Evolutionary conservation across 2,113 vertebrate genomes (phyloP).

Genomic region (Reinhardtius hippoglossoides): DNA sequence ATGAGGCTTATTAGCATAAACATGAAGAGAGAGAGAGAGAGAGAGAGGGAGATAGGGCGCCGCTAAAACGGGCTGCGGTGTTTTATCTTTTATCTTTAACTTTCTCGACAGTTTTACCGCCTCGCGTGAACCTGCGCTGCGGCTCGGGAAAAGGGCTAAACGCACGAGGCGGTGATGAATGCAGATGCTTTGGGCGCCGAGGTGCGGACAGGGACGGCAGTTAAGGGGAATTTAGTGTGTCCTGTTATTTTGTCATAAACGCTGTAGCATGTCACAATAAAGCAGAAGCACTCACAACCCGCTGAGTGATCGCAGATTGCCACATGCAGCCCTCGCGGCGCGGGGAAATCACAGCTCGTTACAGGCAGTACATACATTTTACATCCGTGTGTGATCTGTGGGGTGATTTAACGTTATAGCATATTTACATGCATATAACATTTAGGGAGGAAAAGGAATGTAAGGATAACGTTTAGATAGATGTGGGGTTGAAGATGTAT

Average conservation of each 20-base stretch:
- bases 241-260: slow-evolving; percentile 55
- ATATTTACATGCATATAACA: no score
- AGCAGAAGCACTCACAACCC: slow-evolving; percentile 25
- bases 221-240: slow-evolving; percentile 41
- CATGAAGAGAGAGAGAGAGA: slow-evolving; percentile 25
- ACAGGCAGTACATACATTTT: no score
- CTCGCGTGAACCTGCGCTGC: slow-evolving; percentile 5
- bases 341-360: slow-evolving; percentile 19
- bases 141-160: background rate
- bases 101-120: slow-evolving; percentile 46
- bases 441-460: slow-evolving; percentile 6
- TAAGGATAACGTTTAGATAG: background rate
- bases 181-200: slow-evolving; percentile 32
- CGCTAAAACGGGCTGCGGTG: slow-evolving; percentile 19
- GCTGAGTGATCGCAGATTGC: slow-evolving; percentile 23
- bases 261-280: slow-evolving; percentile 23
- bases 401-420: background rate
- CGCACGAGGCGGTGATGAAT: slow-evolving; percentile 43
- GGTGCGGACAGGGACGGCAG: slow-evolving; percentile 28
- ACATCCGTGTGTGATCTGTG: slow-evolving; percentile 30
- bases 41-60: background rate
- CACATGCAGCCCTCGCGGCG: background rate
- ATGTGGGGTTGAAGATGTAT: background rate
- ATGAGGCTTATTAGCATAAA: slow-evolving; percentile 72
- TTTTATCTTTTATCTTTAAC: slow-evolving; percentile 34